Base-by-base conservation (phyloP, 2,888 invertebrate genomes). In the Acanthosepion pharaonis region DNA sequence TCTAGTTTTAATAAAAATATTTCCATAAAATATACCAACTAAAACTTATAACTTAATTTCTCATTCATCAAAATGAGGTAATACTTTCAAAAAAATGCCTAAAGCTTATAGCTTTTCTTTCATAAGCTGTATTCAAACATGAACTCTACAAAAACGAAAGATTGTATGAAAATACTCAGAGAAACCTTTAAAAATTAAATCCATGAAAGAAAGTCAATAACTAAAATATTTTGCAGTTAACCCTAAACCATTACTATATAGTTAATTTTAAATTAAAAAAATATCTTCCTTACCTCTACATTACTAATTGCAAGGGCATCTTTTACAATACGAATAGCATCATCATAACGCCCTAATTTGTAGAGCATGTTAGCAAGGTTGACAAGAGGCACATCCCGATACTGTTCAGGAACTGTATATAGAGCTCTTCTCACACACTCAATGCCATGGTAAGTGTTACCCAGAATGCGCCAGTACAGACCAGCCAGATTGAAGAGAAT, bases 391-490 rank as follows among this genome's bases (percentile, higher is more conserved):
- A 98, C 98, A 96, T 98, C 98, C 25, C 98, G 98, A 95, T 98
- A 98, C 95, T 98, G 98, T 8, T 97, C 97, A 0, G 98, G 98
- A 15, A 98, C 98, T n/a, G 97, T 97, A 95, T 98, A 97, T 55
- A 98, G 97, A 1, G 98, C 98, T 20, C 98, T 97, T 92, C 98
- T 98, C 15, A 98, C 98, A 97, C 98, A 99, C 96, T 98, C 98
- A 18, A 98, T 97, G 0, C 98, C 98, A 96, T 98, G 98, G 94
- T 98, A 98, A 64, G 98, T 98, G 96, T 98, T 98, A 15, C 98
- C 98, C 8, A 98, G 98, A 1, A 98, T 98, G 20, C 98, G 98
- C 98, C 98, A 99, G 97, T 98, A 98, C 42, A 98, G 97, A 0
- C 98, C 98, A 0, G 98, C 98, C 91, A 98, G 97, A 25, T 98